Evolutionary conservation across 2,113 vertebrate species (phyloP).

Genomic region (Pteruthius melanotis): DNA sequence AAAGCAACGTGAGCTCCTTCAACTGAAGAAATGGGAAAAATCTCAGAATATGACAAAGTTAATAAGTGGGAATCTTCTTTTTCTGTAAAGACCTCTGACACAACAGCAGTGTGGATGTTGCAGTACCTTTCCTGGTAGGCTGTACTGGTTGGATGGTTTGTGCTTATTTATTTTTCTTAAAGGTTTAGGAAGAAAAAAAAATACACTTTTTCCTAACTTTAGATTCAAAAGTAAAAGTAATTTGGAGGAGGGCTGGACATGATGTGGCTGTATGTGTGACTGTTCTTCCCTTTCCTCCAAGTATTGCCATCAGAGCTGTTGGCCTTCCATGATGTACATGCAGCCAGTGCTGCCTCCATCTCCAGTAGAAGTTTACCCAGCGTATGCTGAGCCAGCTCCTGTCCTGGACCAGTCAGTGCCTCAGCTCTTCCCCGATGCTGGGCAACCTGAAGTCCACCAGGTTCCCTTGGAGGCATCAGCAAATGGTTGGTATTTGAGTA

Average conservation of each 20-base stretch:
- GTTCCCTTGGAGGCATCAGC: conserved; percentile 61
- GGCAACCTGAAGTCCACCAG: conserved; percentile 56
- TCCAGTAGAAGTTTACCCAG: conserved; percentile 76
- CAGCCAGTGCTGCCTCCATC: conserved; percentile 74
- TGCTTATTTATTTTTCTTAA: background rate
- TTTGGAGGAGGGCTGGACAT: background rate
- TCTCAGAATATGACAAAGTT: background rate
- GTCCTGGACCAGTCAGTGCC: conserved; percentile 66
- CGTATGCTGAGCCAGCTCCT: conserved; percentile 66
- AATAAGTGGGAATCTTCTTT: background rate
- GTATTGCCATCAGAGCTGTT: conserved; percentile 90
- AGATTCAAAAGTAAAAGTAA: background rate
- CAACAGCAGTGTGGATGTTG: background rate
- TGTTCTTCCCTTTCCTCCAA: conserved; percentile 38
- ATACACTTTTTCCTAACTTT: background rate
- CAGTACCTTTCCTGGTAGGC: background rate
- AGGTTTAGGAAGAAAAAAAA: background rate
- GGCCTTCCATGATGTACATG: conserved; percentile 79
- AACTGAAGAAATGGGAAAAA: background rate
- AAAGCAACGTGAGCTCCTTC: background rate
- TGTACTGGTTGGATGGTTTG: background rate
- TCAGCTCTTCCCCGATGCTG: conserved; percentile 76
- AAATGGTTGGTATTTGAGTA: conserved; percentile 69
- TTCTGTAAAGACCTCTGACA: background rate
- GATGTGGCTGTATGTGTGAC: background rate